These are phyloP conservation scores for Suillia variegata DNA, from an alignment of 2,888 invertebrate species.

Conservation along the genomic window DNA sequence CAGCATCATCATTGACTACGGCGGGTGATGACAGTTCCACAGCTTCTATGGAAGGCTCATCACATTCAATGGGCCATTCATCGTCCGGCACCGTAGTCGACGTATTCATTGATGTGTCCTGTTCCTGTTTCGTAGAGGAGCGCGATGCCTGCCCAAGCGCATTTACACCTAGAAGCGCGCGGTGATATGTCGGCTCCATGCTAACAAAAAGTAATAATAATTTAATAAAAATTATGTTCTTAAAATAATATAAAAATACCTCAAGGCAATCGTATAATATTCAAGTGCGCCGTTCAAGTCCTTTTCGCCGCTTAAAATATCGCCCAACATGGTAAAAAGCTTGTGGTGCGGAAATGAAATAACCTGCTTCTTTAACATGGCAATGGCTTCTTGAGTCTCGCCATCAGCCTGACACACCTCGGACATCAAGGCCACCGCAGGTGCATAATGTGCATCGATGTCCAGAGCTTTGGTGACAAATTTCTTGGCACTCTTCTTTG, in stretches of 20 bases:
- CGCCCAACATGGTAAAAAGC: conserved; percentile 54
- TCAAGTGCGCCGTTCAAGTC: conserved; percentile 55
- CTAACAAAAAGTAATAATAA: conserved; percentile 31
- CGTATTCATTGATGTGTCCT: conserved; percentile 32
- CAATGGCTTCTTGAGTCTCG: conserved; percentile 70
- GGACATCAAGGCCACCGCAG: conserved; percentile 74
- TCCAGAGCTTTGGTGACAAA: conserved; percentile 75
- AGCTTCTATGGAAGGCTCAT: conserved; percentile 52
- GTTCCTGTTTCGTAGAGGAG: conserved; percentile 19
- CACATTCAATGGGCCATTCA: conserved; percentile 53
- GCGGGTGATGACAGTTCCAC: conserved; percentile 57
- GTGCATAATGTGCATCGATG: conserved; percentile 73
- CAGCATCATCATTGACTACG: conserved; percentile 53
- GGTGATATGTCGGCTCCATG: conserved; percentile 53
- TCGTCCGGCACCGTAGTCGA: conserved; percentile 46
- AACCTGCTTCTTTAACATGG: conserved; percentile 71
- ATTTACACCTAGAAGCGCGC: conserved; percentile 54
- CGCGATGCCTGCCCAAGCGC: conserved; percentile 48
- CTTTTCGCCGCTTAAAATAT: conserved; percentile 49
- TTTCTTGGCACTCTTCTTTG: conserved; percentile 67
- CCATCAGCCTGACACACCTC: conserved; percentile 73
- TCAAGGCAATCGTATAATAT: conserved; percentile 55
- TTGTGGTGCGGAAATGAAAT: conserved; percentile 50
- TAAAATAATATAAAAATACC: conserved; percentile 38
- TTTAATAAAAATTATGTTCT: not conserved